phyloP scores from a whole-genome alignment of 2,113 vertebrate genomes.

The Sceloporus tristichus region DNA sequence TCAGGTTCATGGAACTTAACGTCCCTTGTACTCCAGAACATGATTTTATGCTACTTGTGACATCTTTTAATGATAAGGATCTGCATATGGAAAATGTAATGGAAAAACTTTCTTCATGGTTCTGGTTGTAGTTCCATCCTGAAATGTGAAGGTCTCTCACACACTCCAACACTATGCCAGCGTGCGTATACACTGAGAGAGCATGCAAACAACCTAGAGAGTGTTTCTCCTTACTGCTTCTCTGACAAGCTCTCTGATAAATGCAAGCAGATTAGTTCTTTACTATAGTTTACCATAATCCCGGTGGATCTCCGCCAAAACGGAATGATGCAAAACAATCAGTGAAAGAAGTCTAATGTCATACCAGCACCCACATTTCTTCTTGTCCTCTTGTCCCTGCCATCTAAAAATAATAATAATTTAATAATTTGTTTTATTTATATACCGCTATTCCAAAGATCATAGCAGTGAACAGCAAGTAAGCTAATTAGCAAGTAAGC shows the following conservation, averaged over 20 bases:
- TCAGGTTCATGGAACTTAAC: not conserved
- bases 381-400: no score
- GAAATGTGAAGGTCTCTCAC: not conserved
- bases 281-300: no score
- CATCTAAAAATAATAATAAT: no score
- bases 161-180: not conserved
- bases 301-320: no score
- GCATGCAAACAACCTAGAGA: no score
- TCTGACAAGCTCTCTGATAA: not conserved
- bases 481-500: no score
- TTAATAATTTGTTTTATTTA: no score
- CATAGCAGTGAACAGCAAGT: no score
- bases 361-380: no score
- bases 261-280: not conserved
- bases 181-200: no score
- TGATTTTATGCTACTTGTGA: not conserved
- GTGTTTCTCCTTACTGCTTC: not conserved
- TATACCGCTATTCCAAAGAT: no score
- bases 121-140: not conserved
- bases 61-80: not conserved
- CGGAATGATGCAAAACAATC: no score
- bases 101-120: not conserved
- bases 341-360: not conserved
- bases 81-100: not conserved
- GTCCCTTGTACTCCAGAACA: not conserved